Evolutionary conservation across 2,888 invertebrate species (phyloP).

Genomic region (Tenthredo distinguenda): DNA sequence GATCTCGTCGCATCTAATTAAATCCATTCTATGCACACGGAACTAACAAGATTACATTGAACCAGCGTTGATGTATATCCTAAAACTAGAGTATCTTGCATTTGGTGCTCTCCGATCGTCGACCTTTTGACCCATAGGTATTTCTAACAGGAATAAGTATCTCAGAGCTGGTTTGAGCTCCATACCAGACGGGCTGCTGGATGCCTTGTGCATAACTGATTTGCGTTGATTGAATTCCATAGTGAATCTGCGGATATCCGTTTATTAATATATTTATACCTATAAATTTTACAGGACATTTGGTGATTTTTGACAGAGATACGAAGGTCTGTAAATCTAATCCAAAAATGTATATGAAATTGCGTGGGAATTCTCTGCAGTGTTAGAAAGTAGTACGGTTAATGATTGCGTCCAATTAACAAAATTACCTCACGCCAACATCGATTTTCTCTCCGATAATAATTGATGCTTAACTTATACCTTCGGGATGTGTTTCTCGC

Average conservation of each 20-base stretch:
- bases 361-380: neutral
- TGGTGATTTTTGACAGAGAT: neutral
- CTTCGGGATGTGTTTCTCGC: neutral
- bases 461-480: slow-evolving; percentile 12
- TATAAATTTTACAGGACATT: neutral
- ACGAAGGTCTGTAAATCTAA: neutral
- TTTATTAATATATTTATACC: neutral
- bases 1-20: slow-evolving; percentile 1
- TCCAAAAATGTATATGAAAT: neutral
- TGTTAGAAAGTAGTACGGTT: neutral
- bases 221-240: neutral
- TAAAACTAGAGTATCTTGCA: neutral
- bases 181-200: neutral
- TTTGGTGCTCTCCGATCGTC: neutral
- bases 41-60: neutral
- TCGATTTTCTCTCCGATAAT: neutral
- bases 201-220: neutral
- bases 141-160: neutral
- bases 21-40: neutral
- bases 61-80: neutral
- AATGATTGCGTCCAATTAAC: slow-evolving; percentile 10
- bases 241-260: neutral
- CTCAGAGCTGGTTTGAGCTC: neutral
- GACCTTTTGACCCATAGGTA: neutral
- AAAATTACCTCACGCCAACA: neutral